Percentiles rank a stretch among this genome's conserved stretches.
phyloP scores from a whole-genome alignment of 2,888 invertebrate genomes.

The Platycheirus albimanus region DNA sequence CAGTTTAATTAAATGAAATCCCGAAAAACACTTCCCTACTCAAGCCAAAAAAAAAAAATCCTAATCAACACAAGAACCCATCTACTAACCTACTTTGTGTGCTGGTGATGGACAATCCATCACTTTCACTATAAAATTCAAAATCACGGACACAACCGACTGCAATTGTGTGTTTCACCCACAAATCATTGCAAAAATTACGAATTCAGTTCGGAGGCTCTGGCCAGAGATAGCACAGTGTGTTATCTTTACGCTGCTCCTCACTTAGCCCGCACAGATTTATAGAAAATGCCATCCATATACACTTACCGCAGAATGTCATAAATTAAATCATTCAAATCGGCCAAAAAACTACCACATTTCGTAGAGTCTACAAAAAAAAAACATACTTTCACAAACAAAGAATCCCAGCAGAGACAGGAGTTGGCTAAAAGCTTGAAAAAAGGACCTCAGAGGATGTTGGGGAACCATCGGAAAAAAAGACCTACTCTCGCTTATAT shows the following conservation, averaged over 20 bases:
- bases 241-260: constrained; percentile 49
- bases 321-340: constrained; percentile 74
- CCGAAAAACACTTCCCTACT: not conserved
- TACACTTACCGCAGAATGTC: constrained; percentile 30
- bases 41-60: not conserved
- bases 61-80: not conserved
- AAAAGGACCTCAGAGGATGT: not conserved
- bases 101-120: constrained; percentile 49
- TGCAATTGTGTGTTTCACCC: constrained; percentile 32
- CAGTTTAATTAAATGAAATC: too few species aligned
- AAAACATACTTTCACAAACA: not conserved
- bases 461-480: constrained; percentile 7
- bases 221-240: constrained; percentile 31
- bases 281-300: constrained; percentile 5
- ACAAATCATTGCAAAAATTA: constrained; percentile 59
- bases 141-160: constrained; percentile 48
- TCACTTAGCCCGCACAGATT: not conserved
- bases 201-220: constrained; percentile 42
- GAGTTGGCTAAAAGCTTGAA: constrained; percentile 34
- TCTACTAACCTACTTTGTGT: constrained; percentile 35
- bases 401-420: constrained; percentile 1
- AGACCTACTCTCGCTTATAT: constrained; percentile 40
- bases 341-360: constrained; percentile 45
- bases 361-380: constrained; percentile 9
- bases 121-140: constrained; percentile 60